A percentile compares a stretch with the other conserved stretches of the same genome.
Conservation (phyloP, 2,888 invertebrate species). For the Ernsta delagoae region DNA sequence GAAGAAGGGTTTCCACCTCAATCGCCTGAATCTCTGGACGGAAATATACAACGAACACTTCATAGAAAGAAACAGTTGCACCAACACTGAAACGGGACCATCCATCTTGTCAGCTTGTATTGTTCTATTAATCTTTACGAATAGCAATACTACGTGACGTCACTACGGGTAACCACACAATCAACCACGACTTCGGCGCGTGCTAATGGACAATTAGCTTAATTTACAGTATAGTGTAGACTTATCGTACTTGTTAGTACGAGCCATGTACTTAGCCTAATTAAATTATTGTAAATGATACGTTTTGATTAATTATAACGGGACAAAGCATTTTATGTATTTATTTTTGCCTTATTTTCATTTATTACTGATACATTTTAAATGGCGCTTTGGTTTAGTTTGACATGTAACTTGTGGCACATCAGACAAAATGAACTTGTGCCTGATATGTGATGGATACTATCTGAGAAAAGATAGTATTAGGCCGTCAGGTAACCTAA, state of each 20-base stretch:
- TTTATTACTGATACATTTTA: no score
- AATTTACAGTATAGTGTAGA: neutral
- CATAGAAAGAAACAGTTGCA: slow-evolving; percentile 53
- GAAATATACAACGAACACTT: slow-evolving; percentile 63
- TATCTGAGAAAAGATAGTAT: no score
- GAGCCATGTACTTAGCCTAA: slow-evolving; percentile 26
- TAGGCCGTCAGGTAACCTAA: no score
- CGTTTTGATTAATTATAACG: neutral
- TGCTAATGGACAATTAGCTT: slow-evolving; percentile 19
- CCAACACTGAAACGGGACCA: slow-evolving; percentile 29
- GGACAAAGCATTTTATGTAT: neutral
- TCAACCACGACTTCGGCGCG: slow-evolving; percentile 22
- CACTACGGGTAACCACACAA: neutral
- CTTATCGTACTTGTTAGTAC: no score
- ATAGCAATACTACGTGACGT: slow-evolving; percentile 4
- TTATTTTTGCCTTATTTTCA: neutral
- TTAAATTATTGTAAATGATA: slow-evolving; percentile 23
- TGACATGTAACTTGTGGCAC: no score
- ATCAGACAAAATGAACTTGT: no score
- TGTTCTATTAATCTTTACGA: slow-evolving; percentile 2
- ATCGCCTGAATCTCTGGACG: slow-evolving; percentile 62
- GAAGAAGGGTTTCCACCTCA: slow-evolving; percentile 54
- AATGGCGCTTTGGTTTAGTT: no score
- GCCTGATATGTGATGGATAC: no score
- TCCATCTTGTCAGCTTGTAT: slow-evolving; percentile 14